phyloP scores from a whole-genome alignment of 2,797 vertebrate species.

The Chiroxiphia lanceolata region DNA sequence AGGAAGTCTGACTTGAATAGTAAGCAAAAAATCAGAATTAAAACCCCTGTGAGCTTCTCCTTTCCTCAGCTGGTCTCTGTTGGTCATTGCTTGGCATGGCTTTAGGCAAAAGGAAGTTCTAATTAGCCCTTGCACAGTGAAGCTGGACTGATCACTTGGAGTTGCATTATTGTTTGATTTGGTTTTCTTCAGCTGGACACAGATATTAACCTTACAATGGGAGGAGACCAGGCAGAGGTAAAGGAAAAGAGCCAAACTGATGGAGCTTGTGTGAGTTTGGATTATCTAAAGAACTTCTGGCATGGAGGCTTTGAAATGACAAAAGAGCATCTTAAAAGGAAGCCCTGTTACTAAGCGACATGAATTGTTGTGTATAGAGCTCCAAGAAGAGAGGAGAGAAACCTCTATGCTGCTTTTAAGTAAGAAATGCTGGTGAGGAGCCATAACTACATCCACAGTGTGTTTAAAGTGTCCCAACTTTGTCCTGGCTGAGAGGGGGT shows the following conservation, averaged over 20 bases:
- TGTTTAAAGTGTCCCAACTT: not conserved
- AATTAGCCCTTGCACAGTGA: not conserved
- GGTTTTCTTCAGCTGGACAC: not conserved
- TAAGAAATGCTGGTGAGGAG: not conserved
- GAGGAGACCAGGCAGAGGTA: not conserved
- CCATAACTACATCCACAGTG: not conserved
- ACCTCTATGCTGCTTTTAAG: not conserved
- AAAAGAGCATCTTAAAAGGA: conserved; percentile 11
- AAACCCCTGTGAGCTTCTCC: accelerated
- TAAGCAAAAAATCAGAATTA: not conserved
- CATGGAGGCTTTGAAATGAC: not conserved
- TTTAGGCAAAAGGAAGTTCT: not conserved
- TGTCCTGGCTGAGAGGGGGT: accelerated
- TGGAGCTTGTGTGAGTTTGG: not conserved
- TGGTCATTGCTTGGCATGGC: not conserved
- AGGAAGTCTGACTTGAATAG: not conserved
- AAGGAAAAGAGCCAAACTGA: not conserved
- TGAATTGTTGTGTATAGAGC: not conserved
- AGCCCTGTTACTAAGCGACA: not conserved
- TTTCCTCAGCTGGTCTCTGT: not conserved
- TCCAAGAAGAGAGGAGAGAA: not conserved
- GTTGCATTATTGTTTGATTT: not conserved
- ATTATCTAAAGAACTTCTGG: not conserved
- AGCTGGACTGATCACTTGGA: not conserved
- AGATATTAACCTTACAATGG: not conserved